These are phyloP conservation scores for Pelecanus crispus DNA, from an alignment of 2,113 vertebrate genomes.

Conservation along the genomic window DNA sequence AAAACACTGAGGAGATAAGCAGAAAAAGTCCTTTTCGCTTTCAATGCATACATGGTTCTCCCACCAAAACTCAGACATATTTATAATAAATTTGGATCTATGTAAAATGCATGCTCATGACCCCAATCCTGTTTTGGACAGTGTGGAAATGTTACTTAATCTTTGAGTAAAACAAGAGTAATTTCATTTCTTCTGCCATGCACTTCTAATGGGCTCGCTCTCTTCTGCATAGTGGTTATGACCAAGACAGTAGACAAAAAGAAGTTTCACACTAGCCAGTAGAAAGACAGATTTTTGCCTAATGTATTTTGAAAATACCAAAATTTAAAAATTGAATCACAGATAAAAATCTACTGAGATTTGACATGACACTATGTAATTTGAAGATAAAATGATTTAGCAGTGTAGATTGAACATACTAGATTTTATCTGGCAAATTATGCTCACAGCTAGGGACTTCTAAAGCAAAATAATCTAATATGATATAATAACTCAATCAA, in stretches of 20 bases:
- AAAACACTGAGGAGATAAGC: background rate
- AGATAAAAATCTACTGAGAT: background rate
- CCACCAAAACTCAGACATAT: background rate
- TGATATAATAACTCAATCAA: background rate
- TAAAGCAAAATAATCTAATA: background rate
- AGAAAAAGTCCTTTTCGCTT: background rate
- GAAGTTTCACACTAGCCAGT: background rate
- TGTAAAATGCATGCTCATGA: background rate
- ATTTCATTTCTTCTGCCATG: background rate
- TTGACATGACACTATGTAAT: background rate
- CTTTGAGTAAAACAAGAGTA: background rate
- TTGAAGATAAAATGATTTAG: background rate
- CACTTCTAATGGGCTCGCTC: background rate
- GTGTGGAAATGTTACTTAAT: background rate
- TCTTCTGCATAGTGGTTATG: background rate
- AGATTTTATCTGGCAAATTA: background rate
- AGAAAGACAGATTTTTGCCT: background rate
- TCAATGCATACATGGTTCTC: accelerated
- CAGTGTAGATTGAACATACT: background rate
- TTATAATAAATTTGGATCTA: background rate
- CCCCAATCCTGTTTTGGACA: background rate
- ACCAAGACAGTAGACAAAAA: background rate
- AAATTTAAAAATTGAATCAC: background rate
- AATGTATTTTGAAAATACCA: background rate
- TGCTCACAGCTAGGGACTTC: background rate